phyloP scores from a whole-genome alignment of 2,888 invertebrate species.

The Philopedon plagiatum region DNA sequence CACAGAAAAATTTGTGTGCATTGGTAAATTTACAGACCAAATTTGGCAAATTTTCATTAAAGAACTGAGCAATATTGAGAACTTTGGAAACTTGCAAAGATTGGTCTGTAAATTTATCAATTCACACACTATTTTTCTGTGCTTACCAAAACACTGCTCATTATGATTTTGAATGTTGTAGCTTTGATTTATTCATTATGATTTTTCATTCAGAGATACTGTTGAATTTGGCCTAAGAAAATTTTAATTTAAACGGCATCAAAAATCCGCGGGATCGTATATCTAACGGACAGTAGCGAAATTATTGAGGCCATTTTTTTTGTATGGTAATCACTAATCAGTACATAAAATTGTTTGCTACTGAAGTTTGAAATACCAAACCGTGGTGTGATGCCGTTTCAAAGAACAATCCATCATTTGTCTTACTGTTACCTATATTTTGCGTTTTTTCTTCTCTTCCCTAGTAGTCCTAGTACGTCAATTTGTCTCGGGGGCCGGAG shows the following conservation, averaged over 20 bases:
- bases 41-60: too few relatives aligned
- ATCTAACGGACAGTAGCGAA: constrained; percentile 44
- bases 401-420: constrained; percentile 54
- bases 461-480: constrained; percentile 72
- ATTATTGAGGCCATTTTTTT: neutral
- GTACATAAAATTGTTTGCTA: constrained; percentile 12
- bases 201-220: too few relatives aligned
- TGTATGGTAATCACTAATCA: neutral
- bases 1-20: too few relatives aligned
- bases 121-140: too few relatives aligned
- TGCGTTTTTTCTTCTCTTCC: constrained; percentile 70
- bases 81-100: too few relatives aligned
- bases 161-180: too few relatives aligned
- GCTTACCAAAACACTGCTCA: too few relatives aligned
- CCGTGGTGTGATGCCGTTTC: constrained; percentile 30
- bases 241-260: constrained; percentile 46
- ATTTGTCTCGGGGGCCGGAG: constrained; percentile 71
- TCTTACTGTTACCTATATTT: constrained; percentile 70
- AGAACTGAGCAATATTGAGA: too few relatives aligned
- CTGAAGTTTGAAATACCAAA: constrained; percentile 39
- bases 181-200: too few relatives aligned
- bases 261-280: constrained; percentile 28
- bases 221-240: constrained; percentile 62
- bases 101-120: too few relatives aligned
- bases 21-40: too few relatives aligned